Percentiles rank a stretch among this genome's conserved stretches.
Conservation (phyloP, 2,888 invertebrate genomes). For the Morinoia aosen region DNA sequence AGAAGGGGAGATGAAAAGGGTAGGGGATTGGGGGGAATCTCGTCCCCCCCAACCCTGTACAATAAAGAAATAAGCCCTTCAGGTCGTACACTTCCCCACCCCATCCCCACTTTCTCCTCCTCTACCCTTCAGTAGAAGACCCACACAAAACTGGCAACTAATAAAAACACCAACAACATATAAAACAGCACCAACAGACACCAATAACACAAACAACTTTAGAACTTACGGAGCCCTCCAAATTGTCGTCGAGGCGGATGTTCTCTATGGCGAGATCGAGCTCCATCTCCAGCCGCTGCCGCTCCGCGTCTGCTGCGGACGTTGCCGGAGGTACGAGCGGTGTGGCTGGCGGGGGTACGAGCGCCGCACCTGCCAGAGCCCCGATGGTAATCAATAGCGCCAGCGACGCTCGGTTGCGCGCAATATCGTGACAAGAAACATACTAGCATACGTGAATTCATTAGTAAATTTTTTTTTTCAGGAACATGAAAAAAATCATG, state of each 20-base stretch:
- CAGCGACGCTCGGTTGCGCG: not conserved
- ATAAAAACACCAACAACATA: not conserved
- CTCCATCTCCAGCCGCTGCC: slow-evolving; percentile 78
- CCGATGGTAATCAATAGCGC: not conserved
- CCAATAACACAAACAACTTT: not conserved
- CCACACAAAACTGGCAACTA: not conserved
- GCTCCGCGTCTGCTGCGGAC: slow-evolving; percentile 53
- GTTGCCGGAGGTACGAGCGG: slow-evolving; percentile 49
- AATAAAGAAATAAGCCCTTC: not conserved
- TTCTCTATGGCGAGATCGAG: slow-evolving; percentile 88
- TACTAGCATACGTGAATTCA: not conserved
- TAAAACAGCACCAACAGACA: not conserved
- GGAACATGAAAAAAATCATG: not conserved
- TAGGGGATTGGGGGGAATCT: too few relatives aligned
- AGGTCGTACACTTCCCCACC: not conserved
- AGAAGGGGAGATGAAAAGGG: too few relatives aligned
- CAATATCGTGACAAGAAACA: not conserved
- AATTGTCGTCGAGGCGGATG: slow-evolving; percentile 83
- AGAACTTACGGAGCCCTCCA: slow-evolving; percentile 79
- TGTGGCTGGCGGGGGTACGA: slow-evolving; percentile 15
- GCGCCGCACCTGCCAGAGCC: not conserved
- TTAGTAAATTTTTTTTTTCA: not conserved
- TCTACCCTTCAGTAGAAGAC: not conserved
- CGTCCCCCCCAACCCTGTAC: too few relatives aligned
- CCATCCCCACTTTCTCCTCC: not conserved